These are phyloP conservation scores for Thaumatotibia leucotreta DNA, from an alignment of 1,140 invertebrate species.

Conservation along the genomic window DNA sequence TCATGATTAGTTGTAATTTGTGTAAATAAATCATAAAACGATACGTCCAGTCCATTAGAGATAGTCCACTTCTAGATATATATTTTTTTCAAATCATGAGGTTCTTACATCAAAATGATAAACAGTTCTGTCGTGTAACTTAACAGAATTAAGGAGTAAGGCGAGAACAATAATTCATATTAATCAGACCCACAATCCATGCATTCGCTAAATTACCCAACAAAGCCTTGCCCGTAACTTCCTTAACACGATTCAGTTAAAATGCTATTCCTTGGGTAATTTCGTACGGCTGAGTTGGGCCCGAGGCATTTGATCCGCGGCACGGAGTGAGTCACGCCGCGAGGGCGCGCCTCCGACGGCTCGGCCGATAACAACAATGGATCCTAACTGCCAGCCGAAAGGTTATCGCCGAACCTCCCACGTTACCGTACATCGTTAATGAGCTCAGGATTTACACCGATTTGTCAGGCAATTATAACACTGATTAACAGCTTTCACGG, in stretches of 20 bases:
- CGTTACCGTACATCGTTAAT: neutral
- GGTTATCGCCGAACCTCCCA: slow-evolving; percentile 11
- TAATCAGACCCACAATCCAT: slow-evolving; percentile 9
- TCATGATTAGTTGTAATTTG: no score
- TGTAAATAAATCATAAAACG: no score
- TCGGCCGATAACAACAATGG: slow-evolving; percentile 36
- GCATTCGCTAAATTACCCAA: slow-evolving; percentile 6
- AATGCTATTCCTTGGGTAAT: slow-evolving; percentile 39
- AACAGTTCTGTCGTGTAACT: neutral
- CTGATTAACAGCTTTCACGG: neutral
- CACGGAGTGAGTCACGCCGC: slow-evolving; percentile 28
- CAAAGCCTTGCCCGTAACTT: slow-evolving; percentile 21
- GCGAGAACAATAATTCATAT: slow-evolving; percentile 7
- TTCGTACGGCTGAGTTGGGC: slow-evolving; percentile 37
- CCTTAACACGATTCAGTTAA: slow-evolving; percentile 26
- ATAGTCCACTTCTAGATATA: no score
- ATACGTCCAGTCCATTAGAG: no score
- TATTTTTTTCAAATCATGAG: no score
- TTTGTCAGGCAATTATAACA: neutral
- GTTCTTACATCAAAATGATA: no score
- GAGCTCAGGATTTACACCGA: neutral
- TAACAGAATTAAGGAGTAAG: neutral
- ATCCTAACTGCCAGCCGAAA: slow-evolving; percentile 7
- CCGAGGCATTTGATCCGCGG: slow-evolving; percentile 30
- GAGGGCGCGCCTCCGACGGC: slow-evolving; percentile 32